Conservation (phyloP, 2,797 vertebrate species). For the Sebastes jordani region DNA sequence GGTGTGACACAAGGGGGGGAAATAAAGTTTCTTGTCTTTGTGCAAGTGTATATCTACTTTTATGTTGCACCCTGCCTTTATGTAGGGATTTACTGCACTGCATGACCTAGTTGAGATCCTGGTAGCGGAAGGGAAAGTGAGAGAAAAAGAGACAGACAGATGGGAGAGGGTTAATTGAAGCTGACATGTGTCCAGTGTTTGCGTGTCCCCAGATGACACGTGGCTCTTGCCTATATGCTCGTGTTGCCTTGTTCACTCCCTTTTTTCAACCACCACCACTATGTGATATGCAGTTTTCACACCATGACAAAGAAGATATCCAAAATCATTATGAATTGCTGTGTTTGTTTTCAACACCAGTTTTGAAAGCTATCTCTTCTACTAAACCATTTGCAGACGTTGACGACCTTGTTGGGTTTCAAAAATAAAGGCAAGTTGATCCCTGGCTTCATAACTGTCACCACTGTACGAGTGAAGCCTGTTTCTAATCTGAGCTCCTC, state of each 20-base stretch:
- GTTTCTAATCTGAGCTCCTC: background rate
- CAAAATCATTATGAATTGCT: background rate
- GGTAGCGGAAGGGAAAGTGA: conserved; percentile 12
- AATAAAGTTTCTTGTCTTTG: background rate
- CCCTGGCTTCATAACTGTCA: background rate
- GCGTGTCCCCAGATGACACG: conserved; percentile 62
- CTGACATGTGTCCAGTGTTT: conserved; percentile 72
- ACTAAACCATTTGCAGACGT: background rate
- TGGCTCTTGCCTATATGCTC: conserved; percentile 58
- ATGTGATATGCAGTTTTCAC: conserved; percentile 32
- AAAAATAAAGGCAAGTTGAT: background rate
- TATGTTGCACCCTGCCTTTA: background rate
- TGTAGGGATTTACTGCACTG: conserved; percentile 16
- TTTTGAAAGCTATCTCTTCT: background rate
- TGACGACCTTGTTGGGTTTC: background rate
- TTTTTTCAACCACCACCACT: background rate
- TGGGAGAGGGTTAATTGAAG: conserved; percentile 74
- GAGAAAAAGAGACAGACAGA: conserved; percentile 59
- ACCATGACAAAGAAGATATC: background rate
- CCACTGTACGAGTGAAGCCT: background rate
- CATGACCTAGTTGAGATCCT: conserved; percentile 53
- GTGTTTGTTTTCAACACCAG: background rate
- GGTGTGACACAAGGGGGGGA: background rate
- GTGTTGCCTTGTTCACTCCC: conserved; percentile 36
- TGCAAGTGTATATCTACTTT: conserved; percentile 5